Evolutionary conservation across 2,888 invertebrate species (phyloP), one percentile per base, ranked within the genome.

Genomic region (Nasonovia ribisnigri): DNA sequence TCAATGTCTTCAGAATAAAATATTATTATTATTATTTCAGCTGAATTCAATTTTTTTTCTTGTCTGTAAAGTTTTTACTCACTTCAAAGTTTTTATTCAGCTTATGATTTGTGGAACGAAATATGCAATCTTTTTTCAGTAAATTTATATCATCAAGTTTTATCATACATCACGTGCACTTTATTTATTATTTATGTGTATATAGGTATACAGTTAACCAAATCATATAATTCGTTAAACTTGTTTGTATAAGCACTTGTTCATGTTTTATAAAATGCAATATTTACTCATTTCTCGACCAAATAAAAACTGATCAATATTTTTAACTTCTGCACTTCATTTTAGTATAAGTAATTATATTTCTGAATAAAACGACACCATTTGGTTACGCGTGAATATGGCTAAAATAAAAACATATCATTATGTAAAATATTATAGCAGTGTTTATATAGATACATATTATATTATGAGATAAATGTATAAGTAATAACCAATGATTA

Each of bases 31-130:
- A 13, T 77, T 10, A 46, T 46, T 46, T 46, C 46, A 46, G 46
- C 46, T 36, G 77, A 36, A 36, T 77, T 77, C 36, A 36, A 36
- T 77, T 77, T 77, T 77, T 67, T 67, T 77, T 77, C 36, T 77
- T 36, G 77, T 77, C 36, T 36, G 36, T 20, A 36, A 77, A 77
- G 77, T 77, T 77, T 77, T 77, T 36, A 77, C 36, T 77, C 77
- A 77, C 36, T 77, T 77, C 77, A 77, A 77, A 77, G 20, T 77
- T 77, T 36, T 77, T 36, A 77, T 77, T 77, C 36, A 20, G 77
- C 26, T 77, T 77, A 77, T 77, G 77, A 77, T 77, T 77, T 36
- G 77, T 77, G 77, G 20, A 77, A 77, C 36, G 77, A 77, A 77
- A 77, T 36, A 77, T 36, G 20, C 77, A 36, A 77, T 36, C 16